A percentile compares a stretch with the other conserved stretches of the same genome.
phyloP scores from a whole-genome alignment of 2,113 vertebrate species.

The Eleginops maclovinus region DNA sequence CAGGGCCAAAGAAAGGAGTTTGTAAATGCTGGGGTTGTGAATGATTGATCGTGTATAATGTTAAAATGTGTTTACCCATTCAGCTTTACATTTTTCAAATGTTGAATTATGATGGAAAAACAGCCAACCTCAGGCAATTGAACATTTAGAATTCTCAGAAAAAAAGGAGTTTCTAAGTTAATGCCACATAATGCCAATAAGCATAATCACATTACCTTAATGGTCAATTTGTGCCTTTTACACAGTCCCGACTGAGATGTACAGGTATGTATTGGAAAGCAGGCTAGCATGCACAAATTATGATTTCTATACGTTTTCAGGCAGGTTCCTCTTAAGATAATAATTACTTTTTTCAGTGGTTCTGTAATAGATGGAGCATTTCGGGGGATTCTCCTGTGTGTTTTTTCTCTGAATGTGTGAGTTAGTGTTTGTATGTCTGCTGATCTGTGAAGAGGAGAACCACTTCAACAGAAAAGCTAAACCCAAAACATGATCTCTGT shows the following conservation, averaged over 20 bases:
- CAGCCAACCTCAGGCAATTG: too few relatives aligned
- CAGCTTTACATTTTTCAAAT: background rate
- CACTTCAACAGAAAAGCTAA: background rate
- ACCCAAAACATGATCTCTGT: constrained; percentile 17
- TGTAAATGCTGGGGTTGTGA: background rate
- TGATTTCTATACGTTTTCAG: background rate
- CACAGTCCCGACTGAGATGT: background rate
- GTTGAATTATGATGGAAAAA: too few relatives aligned
- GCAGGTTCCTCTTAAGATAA: background rate
- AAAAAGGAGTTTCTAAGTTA: too few relatives aligned
- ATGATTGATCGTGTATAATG: background rate
- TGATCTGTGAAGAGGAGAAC: background rate
- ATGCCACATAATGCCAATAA: too few relatives aligned
- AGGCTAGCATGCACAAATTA: too few relatives aligned
- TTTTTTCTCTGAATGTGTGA: constrained; percentile 4
- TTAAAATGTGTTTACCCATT: background rate
- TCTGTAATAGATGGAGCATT: background rate
- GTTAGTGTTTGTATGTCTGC: constrained; percentile 6
- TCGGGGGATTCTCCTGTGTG: constrained; percentile 11
- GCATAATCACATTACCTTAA: background rate
- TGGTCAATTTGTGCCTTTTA: background rate
- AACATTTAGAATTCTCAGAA: too few relatives aligned
- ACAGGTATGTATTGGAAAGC: too few relatives aligned
- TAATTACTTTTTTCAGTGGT: background rate
- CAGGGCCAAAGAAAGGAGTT: background rate